These are phyloP conservation scores for Momotus momota DNA, from an alignment of 2,797 vertebrate genomes.

Conservation along the genomic window DNA sequence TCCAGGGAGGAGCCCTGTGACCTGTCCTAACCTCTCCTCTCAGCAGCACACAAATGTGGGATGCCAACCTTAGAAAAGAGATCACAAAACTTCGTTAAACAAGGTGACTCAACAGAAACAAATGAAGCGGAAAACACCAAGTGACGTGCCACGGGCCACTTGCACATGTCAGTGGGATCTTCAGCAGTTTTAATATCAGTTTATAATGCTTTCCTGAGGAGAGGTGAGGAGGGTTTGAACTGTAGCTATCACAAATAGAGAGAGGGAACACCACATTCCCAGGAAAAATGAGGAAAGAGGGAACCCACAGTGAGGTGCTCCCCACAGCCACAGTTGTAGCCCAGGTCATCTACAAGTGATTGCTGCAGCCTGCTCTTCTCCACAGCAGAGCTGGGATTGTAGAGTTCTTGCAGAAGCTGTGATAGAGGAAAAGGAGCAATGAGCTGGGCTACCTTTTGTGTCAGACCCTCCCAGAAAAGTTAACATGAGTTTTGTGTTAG, in stretches of 20 bases:
- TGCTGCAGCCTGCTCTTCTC: background rate
- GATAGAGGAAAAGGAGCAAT: rapidly evolving
- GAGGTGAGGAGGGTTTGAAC: background rate
- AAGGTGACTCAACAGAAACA: conserved; percentile 48
- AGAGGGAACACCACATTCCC: background rate
- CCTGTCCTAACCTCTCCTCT: background rate
- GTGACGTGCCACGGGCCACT: background rate
- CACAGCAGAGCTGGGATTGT: background rate
- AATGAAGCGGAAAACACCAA: conserved; percentile 27
- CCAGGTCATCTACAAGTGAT: rapidly evolving
- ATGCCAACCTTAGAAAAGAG: background rate
- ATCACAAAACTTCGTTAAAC: conserved; percentile 9
- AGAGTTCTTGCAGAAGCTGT: background rate
- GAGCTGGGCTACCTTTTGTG: background rate
- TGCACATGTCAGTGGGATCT: background rate
- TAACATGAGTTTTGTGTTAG: background rate
- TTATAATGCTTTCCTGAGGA: background rate
- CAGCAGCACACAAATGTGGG: background rate
- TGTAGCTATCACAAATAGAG: background rate
- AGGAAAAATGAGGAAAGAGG: background rate
- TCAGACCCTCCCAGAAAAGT: background rate
- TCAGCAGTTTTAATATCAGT: background rate
- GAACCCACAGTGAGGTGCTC: background rate
- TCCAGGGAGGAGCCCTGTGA: background rate
- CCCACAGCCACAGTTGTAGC: background rate